phyloP scores from a whole-genome alignment of 1,140 invertebrate species.

The Halesus radiatus region DNA sequence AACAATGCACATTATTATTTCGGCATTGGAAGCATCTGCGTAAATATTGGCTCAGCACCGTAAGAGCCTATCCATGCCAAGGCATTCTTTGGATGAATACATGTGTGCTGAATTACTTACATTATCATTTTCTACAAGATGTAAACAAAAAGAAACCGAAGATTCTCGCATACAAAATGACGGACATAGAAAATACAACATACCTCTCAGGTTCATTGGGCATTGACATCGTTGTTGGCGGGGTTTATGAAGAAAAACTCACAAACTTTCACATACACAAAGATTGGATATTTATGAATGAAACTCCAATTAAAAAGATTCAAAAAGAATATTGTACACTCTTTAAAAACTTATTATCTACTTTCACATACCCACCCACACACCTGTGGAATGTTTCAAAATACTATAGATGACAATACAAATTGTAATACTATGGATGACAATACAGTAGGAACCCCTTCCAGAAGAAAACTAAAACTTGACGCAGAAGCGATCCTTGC shows the following conservation, averaged over 20 bases:
- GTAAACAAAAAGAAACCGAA: conserved; percentile 25
- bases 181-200: neutral
- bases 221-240: neutral
- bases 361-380: conserved; percentile 45
- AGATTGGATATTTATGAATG: conserved; percentile 17
- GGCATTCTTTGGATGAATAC: neutral
- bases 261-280: conserved; percentile 19
- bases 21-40: conserved; percentile 5
- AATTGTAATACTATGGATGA: no score
- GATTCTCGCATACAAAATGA: conserved; percentile 28
- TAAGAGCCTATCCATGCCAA: neutral
- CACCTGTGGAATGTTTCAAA: conserved; percentile 47
- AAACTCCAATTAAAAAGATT: conserved; percentile 16
- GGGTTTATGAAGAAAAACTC: neutral
- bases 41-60: conserved; percentile 3
- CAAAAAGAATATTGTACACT: conserved; percentile 19
- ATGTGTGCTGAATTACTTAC: conserved; percentile 4
- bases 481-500: no score
- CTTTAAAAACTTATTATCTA: conserved; percentile 36
- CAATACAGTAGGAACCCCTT: no score
- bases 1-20: conserved; percentile 8
- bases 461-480: no score
- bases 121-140: neutral
- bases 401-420: neutral
- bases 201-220: conserved; percentile 8